Base-by-base conservation (phyloP, 2,113 vertebrate genomes). In the Potamarius usumacintae region DNA sequence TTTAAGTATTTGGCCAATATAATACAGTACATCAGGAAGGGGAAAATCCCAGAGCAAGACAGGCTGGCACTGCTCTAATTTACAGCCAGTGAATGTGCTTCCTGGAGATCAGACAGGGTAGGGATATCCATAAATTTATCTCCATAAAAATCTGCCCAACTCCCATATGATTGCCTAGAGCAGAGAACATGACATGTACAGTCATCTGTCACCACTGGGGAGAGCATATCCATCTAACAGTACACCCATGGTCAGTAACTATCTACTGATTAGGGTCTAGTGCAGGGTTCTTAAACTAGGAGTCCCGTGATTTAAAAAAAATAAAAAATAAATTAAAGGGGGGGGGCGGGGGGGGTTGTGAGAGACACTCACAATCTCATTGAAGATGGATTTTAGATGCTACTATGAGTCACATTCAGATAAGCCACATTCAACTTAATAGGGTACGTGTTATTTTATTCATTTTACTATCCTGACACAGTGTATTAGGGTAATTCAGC, bases 81-180 rank as follows among this genome's bases (percentile, higher is more conserved):
- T 88, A 84, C 58, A 55, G 83, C 78, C 79, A 65, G 63, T 82
- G 18, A 58, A 34, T 84, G 84, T n/a, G 10, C 62, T 85, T 81
- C 62, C 80, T 79, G 20, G 81, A 88, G 67, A 88, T 62, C 30
- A 69, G n/a, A 50, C 71, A 85, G 79, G 53, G 80, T 63, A 76
- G 67, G 20, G 71, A 62, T 78, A 84, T 52, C 83, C 58, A 90
- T 90, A 84, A 85, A 83, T 85, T 52, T 30, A 34, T 25, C 50
- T 42, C 14, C 22, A 77, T 6, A n/a, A 77, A 76, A 63, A n/a
- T 42, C 42, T 42, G n/a, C n/a, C 50, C 63, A 63, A 22, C 69
- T 42, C 53, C 20, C 11, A 69, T 34, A 62, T 87, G 52, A 52
- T 82, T n/a, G 63, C 53, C 53, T 58, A 65, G 52, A 60, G 78